phyloP scores from a whole-genome alignment of 2,113 vertebrate species.

The Ascaphus truei region DNA sequence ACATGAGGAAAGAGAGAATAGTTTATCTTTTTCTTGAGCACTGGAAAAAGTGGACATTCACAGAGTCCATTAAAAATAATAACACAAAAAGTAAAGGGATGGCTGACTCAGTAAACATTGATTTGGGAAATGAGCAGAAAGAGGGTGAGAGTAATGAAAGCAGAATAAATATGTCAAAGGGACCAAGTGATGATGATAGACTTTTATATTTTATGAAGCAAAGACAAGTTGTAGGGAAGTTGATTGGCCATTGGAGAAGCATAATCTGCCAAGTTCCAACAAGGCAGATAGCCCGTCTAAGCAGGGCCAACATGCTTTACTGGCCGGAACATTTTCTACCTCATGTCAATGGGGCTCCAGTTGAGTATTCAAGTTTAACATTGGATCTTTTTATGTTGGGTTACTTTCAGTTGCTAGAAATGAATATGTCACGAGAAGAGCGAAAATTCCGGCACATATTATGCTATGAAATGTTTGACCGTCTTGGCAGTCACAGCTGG shows the following conservation, averaged over 20 bases:
- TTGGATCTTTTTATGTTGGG: constrained; percentile 97
- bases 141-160: constrained; percentile 31
- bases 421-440: constrained; percentile 85
- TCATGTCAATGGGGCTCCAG: constrained; percentile 67
- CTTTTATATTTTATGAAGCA: constrained; percentile 82
- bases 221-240: constrained; percentile 76
- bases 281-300: constrained; percentile 67
- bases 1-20: constrained; percentile 85
- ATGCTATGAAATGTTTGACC: constrained; percentile 97
- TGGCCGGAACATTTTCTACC: constrained; percentile 96
- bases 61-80: constrained; percentile 58
- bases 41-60: constrained; percentile 83
- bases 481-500: constrained; percentile 86
- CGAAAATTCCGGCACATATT: constrained; percentile 91
- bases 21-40: constrained; percentile 89
- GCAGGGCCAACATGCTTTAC: constrained; percentile 75
- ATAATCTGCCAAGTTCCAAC: constrained; percentile 79
- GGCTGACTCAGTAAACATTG: not conserved
- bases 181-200: constrained; percentile 66
- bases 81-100: constrained; percentile 34
- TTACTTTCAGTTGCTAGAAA: constrained; percentile 96
- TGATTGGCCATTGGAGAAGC: constrained; percentile 85
- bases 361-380: constrained; percentile 79
- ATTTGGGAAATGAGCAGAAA: constrained; percentile 19
- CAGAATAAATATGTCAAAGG: not conserved